phyloP scores from a whole-genome alignment of 2,113 vertebrate species.

The Hucho hucho region DNA sequence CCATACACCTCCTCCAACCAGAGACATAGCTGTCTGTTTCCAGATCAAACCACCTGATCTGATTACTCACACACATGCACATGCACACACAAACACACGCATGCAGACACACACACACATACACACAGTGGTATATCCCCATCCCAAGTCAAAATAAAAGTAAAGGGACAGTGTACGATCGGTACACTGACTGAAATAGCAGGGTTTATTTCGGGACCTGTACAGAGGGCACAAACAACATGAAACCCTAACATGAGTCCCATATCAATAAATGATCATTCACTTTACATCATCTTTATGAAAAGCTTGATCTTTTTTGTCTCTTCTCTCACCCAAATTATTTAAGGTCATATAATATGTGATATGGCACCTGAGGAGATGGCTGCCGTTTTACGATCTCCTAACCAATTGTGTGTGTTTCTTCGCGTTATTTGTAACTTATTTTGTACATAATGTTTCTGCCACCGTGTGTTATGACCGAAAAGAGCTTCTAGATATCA shows the following conservation, averaged over 20 bases:
- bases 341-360: neutral
- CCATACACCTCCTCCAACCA: constrained; percentile 14
- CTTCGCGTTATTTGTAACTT: no score
- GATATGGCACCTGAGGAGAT: no score
- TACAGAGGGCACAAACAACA: no score
- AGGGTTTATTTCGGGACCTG: no score
- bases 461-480: no score
- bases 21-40: constrained; percentile 24
- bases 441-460: no score
- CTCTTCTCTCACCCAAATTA: neutral
- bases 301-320: neutral
- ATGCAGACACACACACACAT: neutral
- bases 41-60: constrained; percentile 21
- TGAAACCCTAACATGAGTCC: neutral
- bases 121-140: neutral
- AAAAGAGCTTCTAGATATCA: no score
- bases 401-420: no score
- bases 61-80: constrained; percentile 17
- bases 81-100: neutral
- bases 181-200: no score
- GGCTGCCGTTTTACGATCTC: no score
- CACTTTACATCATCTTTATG: neutral
- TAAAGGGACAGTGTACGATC: no score
- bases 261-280: neutral
- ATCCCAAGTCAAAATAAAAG: neutral